Evolutionary conservation across 2,113 vertebrate genomes (phyloP).

Genomic region (Oncorhynchus clarkii): DNA sequence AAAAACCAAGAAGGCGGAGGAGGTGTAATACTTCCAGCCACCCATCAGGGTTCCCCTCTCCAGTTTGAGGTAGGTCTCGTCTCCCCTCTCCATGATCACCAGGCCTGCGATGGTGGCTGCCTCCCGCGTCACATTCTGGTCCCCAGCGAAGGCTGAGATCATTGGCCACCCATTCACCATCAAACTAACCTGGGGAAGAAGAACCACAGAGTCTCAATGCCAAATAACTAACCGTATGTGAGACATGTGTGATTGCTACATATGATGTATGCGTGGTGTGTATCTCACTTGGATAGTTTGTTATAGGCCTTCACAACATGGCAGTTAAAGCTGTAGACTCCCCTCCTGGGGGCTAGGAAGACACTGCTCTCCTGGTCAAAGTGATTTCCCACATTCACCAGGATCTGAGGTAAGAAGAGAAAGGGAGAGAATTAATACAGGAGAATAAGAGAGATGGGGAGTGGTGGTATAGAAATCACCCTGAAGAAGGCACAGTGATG

Average conservation of each 20-base stretch:
- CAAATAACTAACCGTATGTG: not conserved
- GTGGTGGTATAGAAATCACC: not conserved
- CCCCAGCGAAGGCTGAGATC: constrained; percentile 85
- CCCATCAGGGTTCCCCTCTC: constrained; percentile 85
- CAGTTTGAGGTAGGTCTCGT: constrained; percentile 84
- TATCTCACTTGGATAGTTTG: constrained; percentile 82
- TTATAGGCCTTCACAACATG: constrained; percentile 90
- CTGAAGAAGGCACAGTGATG: too few relatives aligned
- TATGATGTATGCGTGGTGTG: not conserved
- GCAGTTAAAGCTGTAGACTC: constrained; percentile 88
- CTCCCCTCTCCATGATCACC: constrained; percentile 85
- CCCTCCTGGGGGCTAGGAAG: constrained; percentile 81
- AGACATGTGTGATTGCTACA: not conserved
- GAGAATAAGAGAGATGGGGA: not conserved
- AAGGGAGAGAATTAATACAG: not conserved
- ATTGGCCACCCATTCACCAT: constrained; percentile 87
- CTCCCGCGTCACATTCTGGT: constrained; percentile 86
- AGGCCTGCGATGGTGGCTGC: constrained; percentile 85
- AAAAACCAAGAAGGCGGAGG: constrained; percentile 87
- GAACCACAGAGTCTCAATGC: constrained; percentile 6
- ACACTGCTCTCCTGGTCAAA: constrained; percentile 84
- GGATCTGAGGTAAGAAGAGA: constrained; percentile 64
- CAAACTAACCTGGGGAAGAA: constrained; percentile 76
- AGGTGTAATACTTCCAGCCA: constrained; percentile 89
- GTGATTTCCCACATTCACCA: constrained; percentile 83